These are phyloP conservation scores for Ostrea denselamellosa DNA, from an alignment of 1,140 invertebrate species.

Conservation along the genomic window DNA sequence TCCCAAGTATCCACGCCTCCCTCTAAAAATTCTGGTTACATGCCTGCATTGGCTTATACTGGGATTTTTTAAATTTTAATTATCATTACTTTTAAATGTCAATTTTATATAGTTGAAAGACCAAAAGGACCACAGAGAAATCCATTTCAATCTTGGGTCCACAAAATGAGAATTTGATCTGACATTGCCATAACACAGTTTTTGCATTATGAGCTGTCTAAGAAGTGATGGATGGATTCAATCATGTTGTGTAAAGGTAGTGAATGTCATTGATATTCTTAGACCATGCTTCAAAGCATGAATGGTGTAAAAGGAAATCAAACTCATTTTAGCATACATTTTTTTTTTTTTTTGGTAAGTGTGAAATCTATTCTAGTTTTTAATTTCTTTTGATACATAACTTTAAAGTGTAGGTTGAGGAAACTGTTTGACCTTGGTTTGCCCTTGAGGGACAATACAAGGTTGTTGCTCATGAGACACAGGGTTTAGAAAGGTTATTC, in stretches of 20 bases:
- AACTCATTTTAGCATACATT: background rate
- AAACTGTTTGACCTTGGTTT: background rate
- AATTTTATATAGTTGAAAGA: background rate
- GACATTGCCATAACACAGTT: background rate
- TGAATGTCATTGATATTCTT: background rate
- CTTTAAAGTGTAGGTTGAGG: background rate
- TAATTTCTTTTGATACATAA: background rate
- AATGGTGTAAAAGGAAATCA: background rate
- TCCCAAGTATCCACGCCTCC: too few relatives aligned
- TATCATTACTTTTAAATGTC: background rate
- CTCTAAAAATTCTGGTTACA: too few relatives aligned
- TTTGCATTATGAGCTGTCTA: background rate
- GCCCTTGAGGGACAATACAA: background rate
- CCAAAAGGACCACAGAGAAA: background rate
- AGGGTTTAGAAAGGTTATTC: too few relatives aligned
- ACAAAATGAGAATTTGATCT: slow-evolving; percentile 10
- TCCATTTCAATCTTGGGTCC: background rate
- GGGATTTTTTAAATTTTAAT: background rate
- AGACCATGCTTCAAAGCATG: background rate
- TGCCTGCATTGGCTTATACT: too few relatives aligned
- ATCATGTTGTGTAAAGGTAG: background rate
- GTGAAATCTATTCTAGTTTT: background rate
- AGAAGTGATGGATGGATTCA: slow-evolving; percentile 9
- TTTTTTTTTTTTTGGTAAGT: background rate
- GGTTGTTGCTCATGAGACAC: background rate